Conservation (phyloP, 2,113 vertebrate species). For the Talpa occidentalis region DNA sequence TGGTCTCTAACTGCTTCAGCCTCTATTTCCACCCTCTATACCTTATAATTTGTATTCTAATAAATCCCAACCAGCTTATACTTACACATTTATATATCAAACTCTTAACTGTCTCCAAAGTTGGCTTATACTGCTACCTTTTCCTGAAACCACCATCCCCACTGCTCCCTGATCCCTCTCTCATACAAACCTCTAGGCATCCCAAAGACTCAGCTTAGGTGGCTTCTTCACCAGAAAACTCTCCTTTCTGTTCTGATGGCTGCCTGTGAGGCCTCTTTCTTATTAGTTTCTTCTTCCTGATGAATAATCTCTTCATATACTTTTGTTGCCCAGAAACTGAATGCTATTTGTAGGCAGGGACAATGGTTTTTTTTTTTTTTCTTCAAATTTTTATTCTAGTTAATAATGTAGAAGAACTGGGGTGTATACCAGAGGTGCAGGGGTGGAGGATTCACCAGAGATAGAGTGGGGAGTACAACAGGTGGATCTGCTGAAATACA, state of each 20-base stretch:
- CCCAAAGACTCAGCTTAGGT: neutral
- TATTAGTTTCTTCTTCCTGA: neutral
- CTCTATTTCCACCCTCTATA: neutral
- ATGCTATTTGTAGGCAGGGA: neutral
- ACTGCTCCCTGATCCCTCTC: fast-evolving
- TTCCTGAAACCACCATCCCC: neutral
- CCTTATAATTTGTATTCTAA: neutral
- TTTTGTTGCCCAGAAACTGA: neutral
- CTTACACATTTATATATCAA: neutral
- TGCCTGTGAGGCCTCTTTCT: neutral
- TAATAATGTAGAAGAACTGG: too few species aligned
- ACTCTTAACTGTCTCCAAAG: neutral
- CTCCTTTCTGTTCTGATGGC: neutral
- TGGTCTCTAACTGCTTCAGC: neutral
- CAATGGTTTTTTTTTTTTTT: neutral
- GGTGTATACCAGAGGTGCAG: too few species aligned
- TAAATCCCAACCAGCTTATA: neutral
- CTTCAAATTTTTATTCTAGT: neutral
- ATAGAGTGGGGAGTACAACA: too few species aligned
- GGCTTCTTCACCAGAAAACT: neutral
- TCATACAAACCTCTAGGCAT: neutral
- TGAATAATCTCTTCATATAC: neutral
- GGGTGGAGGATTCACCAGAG: too few species aligned
- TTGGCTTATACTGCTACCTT: neutral
- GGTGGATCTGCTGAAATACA: too few species aligned